These are phyloP conservation scores for Microtus ochrogaster DNA, from an alignment of 2,113 vertebrate species.

Conservation along the genomic window DNA sequence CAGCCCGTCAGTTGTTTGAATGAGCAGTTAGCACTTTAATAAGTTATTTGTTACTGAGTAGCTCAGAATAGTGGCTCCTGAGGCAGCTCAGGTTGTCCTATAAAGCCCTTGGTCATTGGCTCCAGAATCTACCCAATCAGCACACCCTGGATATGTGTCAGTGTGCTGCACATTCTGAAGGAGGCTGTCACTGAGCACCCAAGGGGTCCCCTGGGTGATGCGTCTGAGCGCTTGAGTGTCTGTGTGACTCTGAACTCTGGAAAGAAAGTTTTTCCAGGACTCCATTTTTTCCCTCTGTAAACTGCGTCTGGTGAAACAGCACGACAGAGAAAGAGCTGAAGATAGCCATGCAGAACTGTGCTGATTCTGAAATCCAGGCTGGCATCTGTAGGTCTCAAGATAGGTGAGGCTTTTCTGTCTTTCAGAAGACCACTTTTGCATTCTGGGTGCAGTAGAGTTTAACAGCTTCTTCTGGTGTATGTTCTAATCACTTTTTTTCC, in stretches of 20 bases:
- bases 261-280: background rate
- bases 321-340: too few species aligned
- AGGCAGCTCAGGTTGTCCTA: background rate
- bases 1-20: background rate
- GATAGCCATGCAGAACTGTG: fast-evolving
- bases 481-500: slow-evolving; percentile 42
- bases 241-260: background rate
- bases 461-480: slow-evolving; percentile 57
- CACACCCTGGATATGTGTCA: fast-evolving
- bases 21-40: background rate
- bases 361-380: background rate
- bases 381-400: fast-evolving
- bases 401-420: fast-evolving
- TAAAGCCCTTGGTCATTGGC: background rate
- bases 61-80: background rate
- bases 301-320: background rate
- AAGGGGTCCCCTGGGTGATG: background rate
- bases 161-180: fast-evolving
- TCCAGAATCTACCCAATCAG: fast-evolving
- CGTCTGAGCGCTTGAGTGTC: background rate
- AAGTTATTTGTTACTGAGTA: background rate
- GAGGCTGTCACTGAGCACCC: fast-evolving
- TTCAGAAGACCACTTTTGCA: background rate
- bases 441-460: background rate
- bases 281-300: background rate